A percentile compares a stretch with the other conserved stretches of the same genome.
Conservation (phyloP, 1,140 invertebrate species). For the Papilio aristodemus region DNA sequence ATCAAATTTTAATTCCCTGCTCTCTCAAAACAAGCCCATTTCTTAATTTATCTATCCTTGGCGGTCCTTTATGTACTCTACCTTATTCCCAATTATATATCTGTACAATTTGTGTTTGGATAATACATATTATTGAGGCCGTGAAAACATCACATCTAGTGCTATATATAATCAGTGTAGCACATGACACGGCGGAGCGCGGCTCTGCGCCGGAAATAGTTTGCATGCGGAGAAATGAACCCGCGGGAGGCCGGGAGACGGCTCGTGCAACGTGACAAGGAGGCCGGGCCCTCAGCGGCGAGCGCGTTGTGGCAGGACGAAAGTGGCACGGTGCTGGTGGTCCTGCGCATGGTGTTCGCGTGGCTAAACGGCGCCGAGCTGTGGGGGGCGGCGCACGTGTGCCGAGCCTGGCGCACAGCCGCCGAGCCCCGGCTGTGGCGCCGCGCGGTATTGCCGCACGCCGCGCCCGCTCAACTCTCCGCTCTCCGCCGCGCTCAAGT, state of each 20-base stretch:
- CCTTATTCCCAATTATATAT: too few species aligned
- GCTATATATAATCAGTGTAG: too few species aligned
- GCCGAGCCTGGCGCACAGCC: neutral
- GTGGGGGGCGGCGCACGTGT: neutral
- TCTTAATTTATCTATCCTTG: too few species aligned
- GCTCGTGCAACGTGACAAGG: conserved; percentile 6
- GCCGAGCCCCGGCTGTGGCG: neutral
- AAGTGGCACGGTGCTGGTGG: conserved; percentile 30
- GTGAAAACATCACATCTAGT: too few species aligned
- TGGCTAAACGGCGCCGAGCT: conserved; percentile 27
- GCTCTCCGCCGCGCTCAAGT: neutral
- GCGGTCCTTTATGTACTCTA: too few species aligned
- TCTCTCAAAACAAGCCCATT: too few species aligned
- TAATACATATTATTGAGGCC: too few species aligned
- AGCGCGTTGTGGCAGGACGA: conserved; percentile 26
- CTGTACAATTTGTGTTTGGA: too few species aligned
- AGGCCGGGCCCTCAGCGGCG: conserved; percentile 32
- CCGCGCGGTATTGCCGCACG: neutral
- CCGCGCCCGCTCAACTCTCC: neutral
- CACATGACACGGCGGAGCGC: neutral
- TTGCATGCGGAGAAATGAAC: neutral
- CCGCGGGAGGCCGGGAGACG: too few species aligned
- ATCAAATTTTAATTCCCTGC: too few species aligned
- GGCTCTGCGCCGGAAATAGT: neutral
- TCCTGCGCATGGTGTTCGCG: conserved; percentile 38